phyloP scores from a whole-genome alignment of 2,797 vertebrate species.

The Urosaurus nigricauda region DNA sequence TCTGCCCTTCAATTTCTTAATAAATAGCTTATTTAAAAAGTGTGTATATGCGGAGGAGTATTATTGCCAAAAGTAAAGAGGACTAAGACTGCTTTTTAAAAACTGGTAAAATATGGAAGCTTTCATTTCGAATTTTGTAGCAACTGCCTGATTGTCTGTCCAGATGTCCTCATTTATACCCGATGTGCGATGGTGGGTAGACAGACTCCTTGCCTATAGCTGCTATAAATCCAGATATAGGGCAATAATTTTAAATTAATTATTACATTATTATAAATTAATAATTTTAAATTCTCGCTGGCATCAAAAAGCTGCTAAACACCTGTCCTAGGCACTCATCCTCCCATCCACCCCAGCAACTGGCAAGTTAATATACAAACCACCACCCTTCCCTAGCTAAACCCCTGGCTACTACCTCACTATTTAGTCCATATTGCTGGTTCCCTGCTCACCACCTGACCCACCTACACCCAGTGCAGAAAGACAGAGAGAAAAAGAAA shows the following conservation, averaged over 20 bases:
- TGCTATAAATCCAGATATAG: neutral
- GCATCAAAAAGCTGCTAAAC: neutral
- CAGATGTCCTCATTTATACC: neutral
- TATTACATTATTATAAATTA: too few species aligned
- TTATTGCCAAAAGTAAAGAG: neutral
- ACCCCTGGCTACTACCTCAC: neutral
- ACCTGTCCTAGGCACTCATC: neutral
- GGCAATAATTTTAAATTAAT: neutral
- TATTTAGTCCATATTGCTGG: neutral
- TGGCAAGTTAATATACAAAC: neutral
- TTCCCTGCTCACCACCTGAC: neutral
- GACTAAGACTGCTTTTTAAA: neutral
- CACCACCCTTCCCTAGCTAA: neutral
- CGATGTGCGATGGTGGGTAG: neutral
- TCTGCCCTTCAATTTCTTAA: neutral
- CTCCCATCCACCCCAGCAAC: slow-evolving; percentile 34
- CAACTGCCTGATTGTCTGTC: neutral
- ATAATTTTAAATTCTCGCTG: neutral
- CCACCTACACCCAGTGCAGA: slow-evolving; percentile 62
- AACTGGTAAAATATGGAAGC: neutral
- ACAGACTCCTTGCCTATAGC: neutral
- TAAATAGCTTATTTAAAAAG: neutral
- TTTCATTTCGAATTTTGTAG: neutral
- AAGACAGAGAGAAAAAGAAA: slow-evolving; percentile 59
- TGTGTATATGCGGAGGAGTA: neutral